These are phyloP conservation scores for Idaea straminata DNA, from an alignment of 2,888 invertebrate genomes.

Conservation along the genomic window DNA sequence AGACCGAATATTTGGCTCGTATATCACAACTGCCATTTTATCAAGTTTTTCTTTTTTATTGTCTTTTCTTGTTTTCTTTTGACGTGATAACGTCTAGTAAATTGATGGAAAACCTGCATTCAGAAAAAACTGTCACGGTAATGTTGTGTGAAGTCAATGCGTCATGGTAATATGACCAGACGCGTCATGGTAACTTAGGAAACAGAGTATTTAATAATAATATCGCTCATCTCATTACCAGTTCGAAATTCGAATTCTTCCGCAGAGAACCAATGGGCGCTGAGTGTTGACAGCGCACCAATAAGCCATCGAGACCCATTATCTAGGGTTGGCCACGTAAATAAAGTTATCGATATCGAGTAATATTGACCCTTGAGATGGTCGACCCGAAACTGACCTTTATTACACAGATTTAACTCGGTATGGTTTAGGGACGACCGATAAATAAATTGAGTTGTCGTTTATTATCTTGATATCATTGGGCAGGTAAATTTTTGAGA, in stretches of 20 bases:
- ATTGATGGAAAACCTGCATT: too few species aligned
- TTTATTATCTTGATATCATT: not conserved
- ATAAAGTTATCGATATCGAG: slow-evolving; percentile 1
- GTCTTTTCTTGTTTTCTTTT: too few species aligned
- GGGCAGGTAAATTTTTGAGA: not conserved
- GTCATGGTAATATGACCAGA: too few species aligned
- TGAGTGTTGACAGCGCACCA: not conserved
- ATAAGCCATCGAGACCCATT: not conserved
- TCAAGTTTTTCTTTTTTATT: too few species aligned
- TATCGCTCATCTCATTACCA: too few species aligned
- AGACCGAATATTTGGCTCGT: too few species aligned
- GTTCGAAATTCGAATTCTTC: not conserved
- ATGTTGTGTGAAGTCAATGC: too few species aligned
- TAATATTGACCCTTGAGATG: not conserved
- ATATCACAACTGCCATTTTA: too few species aligned
- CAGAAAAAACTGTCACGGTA: too few species aligned
- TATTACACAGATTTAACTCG: not conserved
- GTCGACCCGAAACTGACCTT: not conserved
- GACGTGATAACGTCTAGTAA: too few species aligned
- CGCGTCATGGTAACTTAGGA: too few species aligned
- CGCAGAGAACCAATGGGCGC: not conserved
- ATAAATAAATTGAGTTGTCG: not conserved
- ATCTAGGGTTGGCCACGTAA: not conserved
- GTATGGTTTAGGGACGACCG: not conserved
- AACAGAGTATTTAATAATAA: too few species aligned